Evolutionary conservation across 1,140 invertebrate species (phyloP), one percentile per base, ranked within the genome.

Genomic region (Drosophila aff.): DNA sequence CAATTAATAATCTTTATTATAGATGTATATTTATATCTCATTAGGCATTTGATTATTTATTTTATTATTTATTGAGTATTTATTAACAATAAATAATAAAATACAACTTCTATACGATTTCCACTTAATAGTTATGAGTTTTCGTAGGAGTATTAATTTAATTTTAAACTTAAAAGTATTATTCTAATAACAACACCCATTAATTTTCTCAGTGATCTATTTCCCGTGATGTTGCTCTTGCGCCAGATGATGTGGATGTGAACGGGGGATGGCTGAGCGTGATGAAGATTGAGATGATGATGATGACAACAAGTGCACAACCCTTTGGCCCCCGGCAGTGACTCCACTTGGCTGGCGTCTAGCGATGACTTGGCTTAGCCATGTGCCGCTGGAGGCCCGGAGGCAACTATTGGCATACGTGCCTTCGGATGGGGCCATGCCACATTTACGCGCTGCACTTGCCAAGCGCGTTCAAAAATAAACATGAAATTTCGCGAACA

Each of bases 301-400:
- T 85, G 82, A 86, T 66, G 82, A 79, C 79, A 87, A 82, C 76
- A 86, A 86, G 83, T 82, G 82, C 82, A 86, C 84, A 87, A 89
- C 83, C 73, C 83, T 83, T 89, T 89, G 46, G 77, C 77, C 76
- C 65, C 76, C 66, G 58, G 61, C 67, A 50, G 40, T 76, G 69
- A 72, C 78, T 79, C 79, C 66, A 64, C 60, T 78, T 75, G 55
- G 33, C 52, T 59, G 38, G 62, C 68, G 36, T 64, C 65, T 85
- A 69, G 36, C 53, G 4, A 44, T 78, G 38, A 36, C 63, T 78
- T 60, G 68, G 58, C 63, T 63, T 76, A 63, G 55, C 47, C 38
- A 55, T 47, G 65, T 60, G 38, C 53, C 69, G 55, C 31, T 55
- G 50, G 23, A 23, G 23, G 44, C 52, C 33, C 18, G 13, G 15